A percentile compares a stretch with the other conserved stretches of the same genome.
Conservation (phyloP, 2,113 vertebrate genomes). For the Talpa occidentalis region DNA sequence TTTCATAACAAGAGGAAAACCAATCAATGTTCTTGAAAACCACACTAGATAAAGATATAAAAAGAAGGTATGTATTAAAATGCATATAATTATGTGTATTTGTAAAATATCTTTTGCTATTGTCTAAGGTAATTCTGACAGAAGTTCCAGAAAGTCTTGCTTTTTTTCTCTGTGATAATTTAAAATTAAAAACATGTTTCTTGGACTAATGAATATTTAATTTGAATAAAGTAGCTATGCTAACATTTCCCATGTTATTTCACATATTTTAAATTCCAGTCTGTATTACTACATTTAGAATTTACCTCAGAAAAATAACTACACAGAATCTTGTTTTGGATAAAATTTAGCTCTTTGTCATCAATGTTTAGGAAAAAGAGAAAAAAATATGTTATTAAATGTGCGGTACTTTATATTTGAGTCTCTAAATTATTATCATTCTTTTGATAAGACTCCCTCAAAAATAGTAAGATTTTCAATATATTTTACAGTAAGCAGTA, state of each 20-base stretch:
- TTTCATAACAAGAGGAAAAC: background rate
- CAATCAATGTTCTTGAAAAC: background rate
- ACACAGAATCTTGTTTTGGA: background rate
- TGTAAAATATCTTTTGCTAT: background rate
- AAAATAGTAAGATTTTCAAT: background rate
- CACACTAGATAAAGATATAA: background rate
- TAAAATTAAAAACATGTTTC: background rate
- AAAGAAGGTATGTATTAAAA: background rate
- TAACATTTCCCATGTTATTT: background rate
- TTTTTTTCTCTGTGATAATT: background rate
- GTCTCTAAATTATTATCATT: background rate
- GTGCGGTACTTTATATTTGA: background rate
- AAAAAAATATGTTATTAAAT: background rate
- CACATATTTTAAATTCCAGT: background rate
- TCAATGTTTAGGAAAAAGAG: background rate
- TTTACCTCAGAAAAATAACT: background rate
- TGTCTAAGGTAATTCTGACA: background rate
- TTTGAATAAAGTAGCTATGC: background rate
- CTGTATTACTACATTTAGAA: background rate
- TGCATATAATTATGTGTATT: background rate
- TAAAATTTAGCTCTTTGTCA: background rate
- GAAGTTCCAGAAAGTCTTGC: background rate
- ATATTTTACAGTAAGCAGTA: background rate
- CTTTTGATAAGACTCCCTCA: background rate
- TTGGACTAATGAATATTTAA: background rate